Base-by-base conservation (phyloP, 2,797 vertebrate species). In the Pipistrellus kuhlii region DNA sequence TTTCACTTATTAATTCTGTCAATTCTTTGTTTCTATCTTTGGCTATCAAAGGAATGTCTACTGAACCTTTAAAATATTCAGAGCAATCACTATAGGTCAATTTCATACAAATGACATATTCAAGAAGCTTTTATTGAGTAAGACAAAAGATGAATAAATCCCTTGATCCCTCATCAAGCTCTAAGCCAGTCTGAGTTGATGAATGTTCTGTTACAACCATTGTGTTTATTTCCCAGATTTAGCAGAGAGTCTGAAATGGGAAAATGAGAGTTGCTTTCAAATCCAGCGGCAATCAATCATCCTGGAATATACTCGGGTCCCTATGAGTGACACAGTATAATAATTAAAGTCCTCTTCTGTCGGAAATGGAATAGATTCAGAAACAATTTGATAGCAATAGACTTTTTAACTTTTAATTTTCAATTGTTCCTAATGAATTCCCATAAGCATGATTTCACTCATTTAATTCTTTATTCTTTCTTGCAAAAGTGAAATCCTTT, bases 261-360 rank as follows among this genome's bases (percentile, higher is more conserved):
- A 94, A 94, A 95, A 97, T 93, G 96, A 85, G 86, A 95, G 85
- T 90, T 75, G 38, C 88, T 96, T 80, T 96, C 83, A 88, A 93
- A 91, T 93, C 78, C 87, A 95, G 94, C 81, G 94, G 87, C 81
- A 95, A 77, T 96, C 85, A 88, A 88, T 96, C 95, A 78, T 87
- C 77, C 78, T 87, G 87, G 94, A 93, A 96, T 87, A 87, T 55
- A 85, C 44, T 71, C 55, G 88, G 38, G 48, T 87, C 92, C 68
- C 21, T 73, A 14, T 93, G 66, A 93, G 75, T 91, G 93, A 96
- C 75, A 95, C 69, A 95, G 69, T 68, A 57, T 75, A 48, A 93
- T 96, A 95, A 97, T 93, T 96, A 97, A 95, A 95, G 75, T 84
- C 53, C 66, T 90, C 73, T 85, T 94, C 93, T 95, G 75, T 94